Evolutionary conservation across 2,113 vertebrate genomes (phyloP).

Genomic region (Suncus etruscus): DNA sequence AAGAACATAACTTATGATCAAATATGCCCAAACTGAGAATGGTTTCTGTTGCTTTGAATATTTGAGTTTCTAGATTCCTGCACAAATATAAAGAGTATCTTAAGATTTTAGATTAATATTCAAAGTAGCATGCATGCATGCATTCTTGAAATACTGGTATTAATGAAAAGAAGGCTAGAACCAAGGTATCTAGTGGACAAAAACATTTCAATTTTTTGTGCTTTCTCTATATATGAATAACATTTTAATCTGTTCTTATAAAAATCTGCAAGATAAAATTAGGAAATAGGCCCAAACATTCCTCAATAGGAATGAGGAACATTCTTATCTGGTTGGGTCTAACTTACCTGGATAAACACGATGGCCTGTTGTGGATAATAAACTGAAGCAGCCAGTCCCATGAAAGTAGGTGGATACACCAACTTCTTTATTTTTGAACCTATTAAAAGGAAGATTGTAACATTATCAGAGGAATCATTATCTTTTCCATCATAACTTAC

Average conservation of each 20-base stretch:
- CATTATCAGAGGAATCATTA: slow-evolving; percentile 46
- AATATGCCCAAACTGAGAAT: neutral
- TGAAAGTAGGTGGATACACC: slow-evolving; percentile 91
- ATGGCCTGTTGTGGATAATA: slow-evolving; percentile 95
- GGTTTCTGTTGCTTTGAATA: slow-evolving; percentile 23
- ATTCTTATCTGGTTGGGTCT: neutral
- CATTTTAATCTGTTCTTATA: slow-evolving; percentile 49
- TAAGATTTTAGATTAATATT: slow-evolving; percentile 57
- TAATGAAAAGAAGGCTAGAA: slow-evolving; percentile 29
- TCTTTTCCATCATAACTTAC: slow-evolving; percentile 51
- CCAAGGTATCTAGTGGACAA: neutral
- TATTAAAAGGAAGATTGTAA: slow-evolving; percentile 83
- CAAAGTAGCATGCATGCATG: neutral
- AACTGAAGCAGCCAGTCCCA: slow-evolving; percentile 93
- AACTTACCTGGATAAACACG: slow-evolving; percentile 91
- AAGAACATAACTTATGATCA: neutral
- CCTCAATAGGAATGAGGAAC: slow-evolving; percentile 3
- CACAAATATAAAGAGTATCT: neutral
- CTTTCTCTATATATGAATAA: slow-evolving; percentile 23
- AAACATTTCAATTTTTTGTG: slow-evolving; percentile 55
- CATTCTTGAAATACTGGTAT: slow-evolving; percentile 45
- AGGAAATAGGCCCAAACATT: slow-evolving; percentile 38
- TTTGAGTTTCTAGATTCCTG: slow-evolving; percentile 14
- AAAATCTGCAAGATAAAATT: slow-evolving; percentile 61
- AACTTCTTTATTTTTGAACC: slow-evolving; percentile 94